Percentiles rank a stretch among this genome's conserved stretches.
phyloP scores from a whole-genome alignment of 2,888 invertebrate genomes.

The Microctonus hyperodae region DNA sequence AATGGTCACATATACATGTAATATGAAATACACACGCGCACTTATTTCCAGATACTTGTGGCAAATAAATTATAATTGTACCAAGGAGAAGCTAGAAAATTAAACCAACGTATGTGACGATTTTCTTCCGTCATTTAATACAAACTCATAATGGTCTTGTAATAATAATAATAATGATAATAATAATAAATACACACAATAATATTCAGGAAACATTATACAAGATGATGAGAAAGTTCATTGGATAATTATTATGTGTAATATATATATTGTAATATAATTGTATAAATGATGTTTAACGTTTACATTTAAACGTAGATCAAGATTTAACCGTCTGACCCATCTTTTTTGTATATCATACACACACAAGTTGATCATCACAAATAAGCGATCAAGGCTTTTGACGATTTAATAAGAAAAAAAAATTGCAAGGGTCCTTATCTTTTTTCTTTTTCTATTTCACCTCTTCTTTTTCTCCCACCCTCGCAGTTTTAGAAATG shows the following conservation, averaged over 20 bases:
- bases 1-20: not conserved
- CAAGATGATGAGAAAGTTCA: not conserved
- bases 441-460: not conserved
- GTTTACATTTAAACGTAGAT: not conserved
- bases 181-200: slow-evolving; percentile 24
- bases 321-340: slow-evolving; percentile 28
- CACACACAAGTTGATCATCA: slow-evolving; percentile 39
- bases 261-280: not conserved
- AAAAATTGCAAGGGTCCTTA: slow-evolving; percentile 15
- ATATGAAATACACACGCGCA: not conserved
- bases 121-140: slow-evolving; percentile 21
- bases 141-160: slow-evolving; percentile 27
- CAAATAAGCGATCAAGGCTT: slow-evolving; percentile 31
- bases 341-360: slow-evolving; percentile 39
- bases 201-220: slow-evolving; percentile 37
- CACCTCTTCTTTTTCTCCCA: not conserved
- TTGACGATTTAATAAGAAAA: slow-evolving; percentile 4
- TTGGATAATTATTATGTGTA: slow-evolving; percentile 4
- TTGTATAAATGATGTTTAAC: not conserved
- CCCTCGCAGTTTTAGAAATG: too few species aligned
- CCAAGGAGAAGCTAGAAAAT: not conserved
- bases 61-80: not conserved
- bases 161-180: too few species aligned
- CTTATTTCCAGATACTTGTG: not conserved
- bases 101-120: slow-evolving; percentile 31